These are phyloP conservation scores for Belgica antarctica DNA, from an alignment of 2,888 invertebrate genomes.

Conservation along the genomic window DNA sequence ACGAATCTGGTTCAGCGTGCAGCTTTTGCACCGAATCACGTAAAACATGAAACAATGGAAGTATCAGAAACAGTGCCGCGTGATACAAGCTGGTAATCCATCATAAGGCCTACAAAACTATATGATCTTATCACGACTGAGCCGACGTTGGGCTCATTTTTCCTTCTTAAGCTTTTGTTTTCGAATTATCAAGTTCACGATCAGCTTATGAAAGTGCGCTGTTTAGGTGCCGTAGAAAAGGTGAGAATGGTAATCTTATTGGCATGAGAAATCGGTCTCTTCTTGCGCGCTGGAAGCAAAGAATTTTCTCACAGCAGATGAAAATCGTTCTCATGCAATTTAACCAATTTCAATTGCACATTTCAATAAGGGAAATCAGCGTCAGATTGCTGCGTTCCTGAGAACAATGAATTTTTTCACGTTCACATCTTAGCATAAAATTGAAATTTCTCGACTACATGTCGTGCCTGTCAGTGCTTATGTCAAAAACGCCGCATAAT, in stretches of 20 bases:
- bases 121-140: neutral
- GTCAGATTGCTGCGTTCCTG: neutral
- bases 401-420: constrained; percentile 6
- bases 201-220: neutral
- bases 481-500: constrained; percentile 8
- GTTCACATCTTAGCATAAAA: neutral
- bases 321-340: constrained; percentile 15
- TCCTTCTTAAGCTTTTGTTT: neutral
- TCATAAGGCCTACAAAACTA: neutral
- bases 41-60: neutral
- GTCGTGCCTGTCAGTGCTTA: neutral
- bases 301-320: neutral
- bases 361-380: no score
- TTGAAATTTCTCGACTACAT: neutral
- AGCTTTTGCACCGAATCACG: neutral
- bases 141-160: neutral
- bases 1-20: neutral
- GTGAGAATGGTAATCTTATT: constrained; percentile 27
- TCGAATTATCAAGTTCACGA: constrained; percentile 1
- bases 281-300: neutral
- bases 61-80: neutral
- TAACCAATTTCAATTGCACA: neutral
- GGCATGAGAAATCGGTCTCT: constrained; percentile 3
- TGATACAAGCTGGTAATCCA: neutral
- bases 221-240: neutral